phyloP scores from a whole-genome alignment of 2,888 invertebrate species.

The Cataglyphis albicans region DNA sequence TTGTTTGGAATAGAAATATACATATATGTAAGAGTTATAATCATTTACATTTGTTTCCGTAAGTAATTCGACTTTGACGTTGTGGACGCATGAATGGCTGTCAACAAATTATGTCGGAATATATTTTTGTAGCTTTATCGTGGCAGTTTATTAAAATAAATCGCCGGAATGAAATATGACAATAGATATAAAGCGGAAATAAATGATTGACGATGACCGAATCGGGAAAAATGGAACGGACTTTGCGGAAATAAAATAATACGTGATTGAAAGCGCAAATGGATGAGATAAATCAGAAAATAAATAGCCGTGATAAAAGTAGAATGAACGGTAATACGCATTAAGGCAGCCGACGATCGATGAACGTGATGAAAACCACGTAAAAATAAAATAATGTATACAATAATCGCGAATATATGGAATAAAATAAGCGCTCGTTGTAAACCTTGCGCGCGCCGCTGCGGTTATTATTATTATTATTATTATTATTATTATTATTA shows the following conservation, averaged over 20 bases:
- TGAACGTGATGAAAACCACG: conserved; percentile 46
- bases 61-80: conserved; percentile 53
- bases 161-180: conserved; percentile 56
- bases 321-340: conserved; percentile 57
- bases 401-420: conserved; percentile 49
- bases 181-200: conserved; percentile 57
- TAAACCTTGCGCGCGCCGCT: conserved; percentile 35
- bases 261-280: conserved; percentile 56
- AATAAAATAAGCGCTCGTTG: conserved; percentile 52
- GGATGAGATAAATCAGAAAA: conserved; percentile 57
- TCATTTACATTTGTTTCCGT: conserved; percentile 55
- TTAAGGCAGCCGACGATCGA: conserved; percentile 51
- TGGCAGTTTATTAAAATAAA: conserved; percentile 57
- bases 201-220: conserved; percentile 58
- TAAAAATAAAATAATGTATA: conserved; percentile 54
- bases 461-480: not conserved
- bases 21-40: conserved; percentile 14
- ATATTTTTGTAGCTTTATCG: conserved; percentile 58
- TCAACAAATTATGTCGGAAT: conserved; percentile 53
- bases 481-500: conserved; percentile 48
- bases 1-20: conserved; percentile 6
- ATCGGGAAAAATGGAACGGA: conserved; percentile 56
- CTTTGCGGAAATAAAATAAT: conserved; percentile 58
- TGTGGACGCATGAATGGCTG: conserved; percentile 52
- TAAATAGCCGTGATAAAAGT: conserved; percentile 57